Conservation (phyloP, 2,797 vertebrate species). For the Danio kyathit region DNA sequence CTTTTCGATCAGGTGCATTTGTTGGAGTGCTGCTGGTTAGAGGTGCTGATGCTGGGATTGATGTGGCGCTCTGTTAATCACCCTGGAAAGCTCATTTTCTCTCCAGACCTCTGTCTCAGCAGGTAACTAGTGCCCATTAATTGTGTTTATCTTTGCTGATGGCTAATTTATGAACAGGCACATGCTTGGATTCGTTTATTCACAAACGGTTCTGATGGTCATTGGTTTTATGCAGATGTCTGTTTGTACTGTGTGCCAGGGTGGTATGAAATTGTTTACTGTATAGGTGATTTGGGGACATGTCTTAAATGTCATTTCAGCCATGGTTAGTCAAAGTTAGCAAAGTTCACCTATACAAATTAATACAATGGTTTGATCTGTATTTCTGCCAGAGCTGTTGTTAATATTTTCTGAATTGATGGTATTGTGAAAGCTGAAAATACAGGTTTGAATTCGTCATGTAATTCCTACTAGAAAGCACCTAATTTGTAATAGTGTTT, state of each 20-base stretch:
- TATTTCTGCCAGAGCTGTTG: no score
- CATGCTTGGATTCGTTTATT: not conserved
- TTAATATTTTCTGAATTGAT: no score
- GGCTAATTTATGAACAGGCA: conserved; percentile 29
- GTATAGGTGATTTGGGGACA: not conserved
- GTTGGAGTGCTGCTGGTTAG: conserved; percentile 97
- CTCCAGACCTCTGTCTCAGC: conserved; percentile 93
- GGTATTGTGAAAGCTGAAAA: no score
- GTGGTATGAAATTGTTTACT: not conserved
- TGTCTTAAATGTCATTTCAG: not conserved
- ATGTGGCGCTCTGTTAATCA: conserved; percentile 98
- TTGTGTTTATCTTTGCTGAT: conserved; percentile 3
- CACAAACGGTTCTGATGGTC: not conserved
- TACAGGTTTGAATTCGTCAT: no score
- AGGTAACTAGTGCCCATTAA: conserved; percentile 75
- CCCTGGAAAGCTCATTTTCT: conserved; percentile 96
- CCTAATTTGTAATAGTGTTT: no score
- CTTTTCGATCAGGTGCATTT: conserved; percentile 95
- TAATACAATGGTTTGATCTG: not conserved
- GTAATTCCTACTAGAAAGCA: no score
- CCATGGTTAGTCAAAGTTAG: not conserved
- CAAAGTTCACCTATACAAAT: not conserved
- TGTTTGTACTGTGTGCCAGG: not conserved
- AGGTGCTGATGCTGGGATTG: conserved; percentile 96
- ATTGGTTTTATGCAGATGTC: not conserved